Conservation (phyloP, 2,113 vertebrate genomes). For the Mola mola region DNA sequence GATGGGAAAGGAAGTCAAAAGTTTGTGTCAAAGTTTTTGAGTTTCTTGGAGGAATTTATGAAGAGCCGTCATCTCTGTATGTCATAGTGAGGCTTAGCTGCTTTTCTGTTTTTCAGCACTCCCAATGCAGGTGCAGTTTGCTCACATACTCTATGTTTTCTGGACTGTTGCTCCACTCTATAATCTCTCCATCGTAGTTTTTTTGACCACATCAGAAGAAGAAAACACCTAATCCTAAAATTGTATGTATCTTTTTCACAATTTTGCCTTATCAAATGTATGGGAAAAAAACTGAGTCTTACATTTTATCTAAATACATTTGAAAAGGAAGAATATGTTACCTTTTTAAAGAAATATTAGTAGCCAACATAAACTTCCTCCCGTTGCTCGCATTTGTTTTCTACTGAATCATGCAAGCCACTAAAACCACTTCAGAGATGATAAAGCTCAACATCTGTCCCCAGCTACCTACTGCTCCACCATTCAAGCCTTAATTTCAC, state of each 20-base stretch:
- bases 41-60: too few species aligned
- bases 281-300: too few species aligned
- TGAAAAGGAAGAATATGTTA: background rate
- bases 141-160: constrained; percentile 80
- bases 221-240: background rate
- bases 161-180: constrained; percentile 83
- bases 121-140: constrained; percentile 64
- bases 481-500: constrained; percentile 33
- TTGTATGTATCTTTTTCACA: too few species aligned
- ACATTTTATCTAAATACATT: too few species aligned
- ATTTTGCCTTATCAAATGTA: too few species aligned
- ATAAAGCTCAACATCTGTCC: constrained; percentile 52
- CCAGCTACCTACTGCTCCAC: constrained; percentile 48
- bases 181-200: constrained; percentile 81
- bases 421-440: constrained; percentile 37
- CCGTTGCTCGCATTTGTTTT: too few species aligned
- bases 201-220: constrained; percentile 62
- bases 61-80: too few species aligned
- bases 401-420: constrained; percentile 48
- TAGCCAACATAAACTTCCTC: constrained; percentile 6
- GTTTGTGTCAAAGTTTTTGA: too few species aligned
- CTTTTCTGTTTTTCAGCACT: constrained; percentile 39
- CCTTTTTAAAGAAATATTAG: background rate
- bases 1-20: too few species aligned
- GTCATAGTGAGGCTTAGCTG: constrained; percentile 59